Base-by-base conservation (phyloP, 2,113 vertebrate genomes). In the Haliaeetus leucogaster region DNA sequence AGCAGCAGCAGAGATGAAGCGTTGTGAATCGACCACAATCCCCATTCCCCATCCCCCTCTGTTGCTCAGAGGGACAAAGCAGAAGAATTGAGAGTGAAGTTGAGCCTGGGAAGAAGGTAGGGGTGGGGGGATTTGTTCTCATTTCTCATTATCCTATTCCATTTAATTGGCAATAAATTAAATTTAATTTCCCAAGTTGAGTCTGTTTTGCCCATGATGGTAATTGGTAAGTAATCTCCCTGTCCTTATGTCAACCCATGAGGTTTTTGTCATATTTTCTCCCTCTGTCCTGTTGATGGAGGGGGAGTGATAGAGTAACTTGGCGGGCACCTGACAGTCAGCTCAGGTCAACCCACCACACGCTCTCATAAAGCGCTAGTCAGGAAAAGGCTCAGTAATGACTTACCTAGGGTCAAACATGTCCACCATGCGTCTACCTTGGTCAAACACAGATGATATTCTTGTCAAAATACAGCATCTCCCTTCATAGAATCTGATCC, bases 331-430 rank as follows among this genome's bases (percentile, higher is more conserved):
- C 8, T 55, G 47, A 15, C 4, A 32, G 17, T 4, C 45, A 81
- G 23, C 11, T 0, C 0, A 61, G 29, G 11, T 34, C 8, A 85
- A 34, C 4, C 5, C 6, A 29, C n/a, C 13, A 48, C n/a, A 65
- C 8, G 63, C 10, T 45, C 10, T 47, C 2, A 7, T 68, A 68
- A 82, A 68, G 2, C 9, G 32, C 1, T 12, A 36, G 7, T 21
- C 50, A 80, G 32, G 19, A 34, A 79, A 70, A 82, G 7, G 11
- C 6, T 48, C 34, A n/a, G 7, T 36, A 82, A 40, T 55, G 34
- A 29, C 32, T 82, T 45, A 38, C 1, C 19, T 52, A 27, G 2
- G 3, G 16, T 29, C 29, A 78, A 61, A 73, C 4, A 34, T 16
- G 21, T 34, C 14, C 7, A 29, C 13, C 25, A 25, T 48, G 32